Percentiles rank a stretch among this genome's conserved stretches.
Conservation (phyloP, 2,888 invertebrate species). For the Noctua janthina region DNA sequence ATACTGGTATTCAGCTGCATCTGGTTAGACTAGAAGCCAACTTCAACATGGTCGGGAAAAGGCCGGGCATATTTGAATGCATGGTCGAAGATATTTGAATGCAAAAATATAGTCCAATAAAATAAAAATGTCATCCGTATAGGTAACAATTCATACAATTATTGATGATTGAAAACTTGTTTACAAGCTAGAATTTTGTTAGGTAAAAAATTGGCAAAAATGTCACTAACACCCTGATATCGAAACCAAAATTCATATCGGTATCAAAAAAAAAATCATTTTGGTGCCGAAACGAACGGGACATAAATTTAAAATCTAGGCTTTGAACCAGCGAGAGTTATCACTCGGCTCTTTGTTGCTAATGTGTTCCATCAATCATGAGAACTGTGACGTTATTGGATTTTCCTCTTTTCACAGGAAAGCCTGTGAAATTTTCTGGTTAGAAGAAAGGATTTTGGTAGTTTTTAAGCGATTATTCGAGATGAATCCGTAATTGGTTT, state of each 20-base stretch:
- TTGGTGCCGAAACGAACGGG: conserved; percentile 31
- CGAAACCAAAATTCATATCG: conserved; percentile 21
- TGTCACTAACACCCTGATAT: background rate
- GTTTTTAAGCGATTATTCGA: background rate
- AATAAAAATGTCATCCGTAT: background rate
- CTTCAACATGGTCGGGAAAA: background rate
- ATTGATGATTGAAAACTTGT: background rate
- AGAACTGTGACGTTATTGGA: conserved; percentile 78
- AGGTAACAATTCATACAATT: background rate
- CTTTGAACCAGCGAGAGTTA: conserved; percentile 66
- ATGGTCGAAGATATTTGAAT: too few relatives aligned
- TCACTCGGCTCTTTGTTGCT: conserved; percentile 75
- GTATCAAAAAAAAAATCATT: conserved; percentile 43
- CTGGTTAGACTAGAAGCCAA: background rate
- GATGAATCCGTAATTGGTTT: background rate
- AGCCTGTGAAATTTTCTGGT: conserved; percentile 37
- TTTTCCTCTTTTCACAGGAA: conserved; percentile 73
- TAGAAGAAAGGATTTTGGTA: background rate
- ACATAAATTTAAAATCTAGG: conserved; percentile 67
- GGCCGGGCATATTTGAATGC: background rate
- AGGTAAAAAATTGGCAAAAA: background rate
- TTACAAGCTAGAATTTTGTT: background rate
- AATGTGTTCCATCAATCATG: conserved; percentile 84
- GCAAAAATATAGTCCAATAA: background rate
- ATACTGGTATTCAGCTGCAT: background rate